Conservation (phyloP, 2,113 vertebrate species). For the Seriola rivoliana region DNA sequence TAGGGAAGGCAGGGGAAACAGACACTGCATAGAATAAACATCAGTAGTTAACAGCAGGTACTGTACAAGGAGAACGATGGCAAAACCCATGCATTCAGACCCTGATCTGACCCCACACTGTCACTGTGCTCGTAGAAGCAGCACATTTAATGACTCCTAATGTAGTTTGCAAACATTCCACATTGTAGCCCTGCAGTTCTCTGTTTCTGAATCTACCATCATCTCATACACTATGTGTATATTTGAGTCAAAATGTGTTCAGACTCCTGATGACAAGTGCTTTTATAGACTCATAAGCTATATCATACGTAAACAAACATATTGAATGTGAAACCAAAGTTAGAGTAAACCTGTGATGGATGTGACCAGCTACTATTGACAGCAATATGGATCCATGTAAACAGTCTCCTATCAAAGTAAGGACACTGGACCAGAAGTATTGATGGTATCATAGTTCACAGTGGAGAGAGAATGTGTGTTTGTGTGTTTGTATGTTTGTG, state of each 20-base stretch:
- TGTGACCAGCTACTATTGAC: constrained; percentile 11
- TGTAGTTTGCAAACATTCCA: constrained; percentile 71
- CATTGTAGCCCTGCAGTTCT: constrained; percentile 54
- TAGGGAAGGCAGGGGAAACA: constrained; percentile 61
- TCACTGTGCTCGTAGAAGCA: constrained; percentile 58
- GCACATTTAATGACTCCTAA: constrained; percentile 54
- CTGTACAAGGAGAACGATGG: not conserved
- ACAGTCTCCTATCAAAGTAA: constrained; percentile 39
- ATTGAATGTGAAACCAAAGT: constrained; percentile 68
- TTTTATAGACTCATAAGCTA: constrained; percentile 68
- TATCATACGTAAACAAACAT: constrained; percentile 54
- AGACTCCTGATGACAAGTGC: constrained; percentile 63
- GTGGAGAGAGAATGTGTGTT: not conserved
- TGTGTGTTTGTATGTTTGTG: constrained; percentile 13
- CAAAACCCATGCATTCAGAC: constrained; percentile 30
- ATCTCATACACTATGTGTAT: constrained; percentile 66
- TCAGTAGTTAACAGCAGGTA: constrained; percentile 25
- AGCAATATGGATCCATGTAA: constrained; percentile 51
- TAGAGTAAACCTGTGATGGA: constrained; percentile 38
- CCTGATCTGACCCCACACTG: constrained; percentile 55
- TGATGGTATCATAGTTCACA: constrained; percentile 55
- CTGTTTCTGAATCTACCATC: constrained; percentile 52
- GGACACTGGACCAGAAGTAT: constrained; percentile 37
- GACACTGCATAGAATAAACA: constrained; percentile 46
- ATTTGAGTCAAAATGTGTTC: constrained; percentile 49